Base-by-base conservation (phyloP, 2,888 invertebrate species). In the Malacosoma neustria region DNA sequence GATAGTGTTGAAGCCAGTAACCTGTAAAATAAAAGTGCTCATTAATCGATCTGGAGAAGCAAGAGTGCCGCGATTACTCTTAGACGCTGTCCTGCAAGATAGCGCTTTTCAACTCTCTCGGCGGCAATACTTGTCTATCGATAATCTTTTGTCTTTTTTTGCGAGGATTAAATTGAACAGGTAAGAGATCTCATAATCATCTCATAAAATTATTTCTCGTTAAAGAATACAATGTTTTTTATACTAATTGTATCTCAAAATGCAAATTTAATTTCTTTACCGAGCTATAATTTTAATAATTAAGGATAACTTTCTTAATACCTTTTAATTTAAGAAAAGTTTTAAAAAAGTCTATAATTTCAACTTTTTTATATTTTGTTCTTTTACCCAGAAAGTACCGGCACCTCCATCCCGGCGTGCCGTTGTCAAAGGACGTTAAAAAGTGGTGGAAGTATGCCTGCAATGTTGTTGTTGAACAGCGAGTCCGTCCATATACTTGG, bases 381-480 rank as follows among this genome's bases (percentile, higher is more conserved):
- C 4, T 3, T 6, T n/a, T 5, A 31, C 33, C 32, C 59, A 88
- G 89, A 55, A 89, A 89, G 55, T 91, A 90, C 65, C 88, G 90
- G 3, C 89, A 89, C 48, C 87, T 89, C 39, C 89, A 89, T 45
- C 92, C 92, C 0, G 84, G 87, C 1, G 77, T 87, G 0, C 85
- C 87, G 0, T 70, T 91, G 2, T 65, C 73, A 14, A 89, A 89
- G 38, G 88, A 91, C 57, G 77, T 85, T 1, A 87, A 82, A 48
- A 85, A 86, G 30, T 94, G 93, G 93, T 94, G 94, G 94, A 87
- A 77, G 30, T 94, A 94, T 63, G 92, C 92, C 0, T 91, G 87
- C 62, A 88, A 88, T 43, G 90, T 91, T 3, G 87, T 93, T 1
- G 57, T 94, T 1, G 91, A 93, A 50, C 91, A 93, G 51, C 81